Conservation (phyloP, 2,888 invertebrate species). For the Choristoneura rosaceana region DNA sequence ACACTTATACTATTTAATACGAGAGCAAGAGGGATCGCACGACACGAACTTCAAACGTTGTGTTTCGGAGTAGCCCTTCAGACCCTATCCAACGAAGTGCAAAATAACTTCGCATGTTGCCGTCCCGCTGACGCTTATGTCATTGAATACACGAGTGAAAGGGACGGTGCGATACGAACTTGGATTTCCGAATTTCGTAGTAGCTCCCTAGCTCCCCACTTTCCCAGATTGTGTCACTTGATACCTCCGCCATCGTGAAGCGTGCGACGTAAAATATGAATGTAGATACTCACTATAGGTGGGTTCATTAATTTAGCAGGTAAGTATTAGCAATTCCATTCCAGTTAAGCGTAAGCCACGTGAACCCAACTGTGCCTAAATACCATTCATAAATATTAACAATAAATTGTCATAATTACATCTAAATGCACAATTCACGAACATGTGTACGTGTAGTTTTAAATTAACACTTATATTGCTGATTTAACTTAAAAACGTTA, state of each 20-base stretch:
- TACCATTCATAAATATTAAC: neutral
- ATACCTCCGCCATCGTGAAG: slow-evolving; percentile 17
- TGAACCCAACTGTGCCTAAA: slow-evolving; percentile 37
- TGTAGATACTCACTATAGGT: slow-evolving; percentile 59
- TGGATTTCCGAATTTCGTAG: too few relatives aligned
- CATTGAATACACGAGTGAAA: too few relatives aligned
- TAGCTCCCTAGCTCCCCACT: too few relatives aligned
- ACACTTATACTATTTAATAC: too few relatives aligned
- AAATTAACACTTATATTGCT: slow-evolving; percentile 10
- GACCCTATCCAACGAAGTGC: neutral
- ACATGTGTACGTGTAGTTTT: slow-evolving; percentile 3
- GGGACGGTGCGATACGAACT: too few relatives aligned
- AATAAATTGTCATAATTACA: slow-evolving; percentile 26
- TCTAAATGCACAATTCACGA: slow-evolving; percentile 26
- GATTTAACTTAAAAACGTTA: slow-evolving; percentile 12
- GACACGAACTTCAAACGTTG: too few relatives aligned
- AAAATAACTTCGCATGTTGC: too few relatives aligned
- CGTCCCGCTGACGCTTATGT: too few relatives aligned
- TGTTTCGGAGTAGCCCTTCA: too few relatives aligned
- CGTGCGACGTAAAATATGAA: slow-evolving; percentile 44
- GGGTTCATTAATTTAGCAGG: slow-evolving; percentile 52
- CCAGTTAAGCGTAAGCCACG: slow-evolving; percentile 46
- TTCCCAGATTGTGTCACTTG: neutral
- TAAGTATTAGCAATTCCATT: slow-evolving; percentile 66
- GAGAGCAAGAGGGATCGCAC: too few relatives aligned